Evolutionary conservation across 2,888 invertebrate genomes (phyloP), one percentile per base, ranked within the genome.

Genomic region (Crioceris asparagi): DNA sequence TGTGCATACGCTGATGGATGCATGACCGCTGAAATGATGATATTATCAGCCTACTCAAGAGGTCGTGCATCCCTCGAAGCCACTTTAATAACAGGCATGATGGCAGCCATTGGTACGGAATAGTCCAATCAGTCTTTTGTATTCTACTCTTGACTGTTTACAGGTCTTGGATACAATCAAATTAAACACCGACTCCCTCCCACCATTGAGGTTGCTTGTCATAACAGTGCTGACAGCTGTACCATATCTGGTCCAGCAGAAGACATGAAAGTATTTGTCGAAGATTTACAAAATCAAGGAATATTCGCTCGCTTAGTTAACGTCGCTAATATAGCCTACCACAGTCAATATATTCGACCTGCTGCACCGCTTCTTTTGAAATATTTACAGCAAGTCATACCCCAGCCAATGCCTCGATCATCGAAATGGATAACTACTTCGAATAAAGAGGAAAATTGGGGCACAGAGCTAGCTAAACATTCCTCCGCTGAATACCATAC

Each of bases 1-100:
- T 94, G 96, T 62, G 92, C 87, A 0, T 96, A 96, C 65, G 92
- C 91, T 2, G 96, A 96, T 61, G 90, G 87, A 1, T 84, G 87
- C 48, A 74, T 94, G 49, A 86, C 88, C 0, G 77, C 82, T 0
- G 85, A 90, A 54, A 83, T 93, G 66, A 83, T 86, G 70, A 79
- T 93, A 40, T 63, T 88, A 6, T 74, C 82, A 0, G 83, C 92
- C 0, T 91, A 90, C 62, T 83, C 82, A 60, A 71, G 91, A 52
- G 90, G 88, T 1, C 68, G 75, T 41, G 82, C 83, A 2, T 81
- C 83, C 17, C 58, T 80, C 10, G 82, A 85, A 47, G 74, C 79
- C 0, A 68, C 72, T 2, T 68, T 83, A 49, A 76, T 83, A 45
- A 68, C 65, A 37, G 88, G 88, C 32, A 82, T 83, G 18, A 92